phyloP scores from a whole-genome alignment of 2,797 vertebrate species.

The Hydrophis major region DNA sequence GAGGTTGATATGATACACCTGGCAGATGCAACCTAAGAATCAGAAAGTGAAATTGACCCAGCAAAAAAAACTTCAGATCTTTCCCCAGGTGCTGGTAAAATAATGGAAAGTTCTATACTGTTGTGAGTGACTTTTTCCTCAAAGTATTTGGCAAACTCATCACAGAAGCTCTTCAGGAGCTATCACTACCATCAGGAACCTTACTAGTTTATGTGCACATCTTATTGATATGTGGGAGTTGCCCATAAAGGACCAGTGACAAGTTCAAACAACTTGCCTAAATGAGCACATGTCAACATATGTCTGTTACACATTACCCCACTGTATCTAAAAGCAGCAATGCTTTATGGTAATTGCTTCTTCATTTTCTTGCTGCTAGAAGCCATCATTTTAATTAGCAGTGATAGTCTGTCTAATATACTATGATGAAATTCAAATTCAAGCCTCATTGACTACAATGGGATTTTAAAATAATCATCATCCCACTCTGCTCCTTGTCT shows the following conservation, averaged over 20 bases:
- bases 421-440: background rate
- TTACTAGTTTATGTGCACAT: background rate
- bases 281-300: rapidly evolving
- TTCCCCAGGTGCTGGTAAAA: background rate
- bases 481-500: background rate
- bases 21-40: background rate
- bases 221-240: background rate
- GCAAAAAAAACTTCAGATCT: background rate
- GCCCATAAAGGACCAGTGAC: background rate
- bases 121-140: background rate
- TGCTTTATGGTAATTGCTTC: background rate
- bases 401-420: background rate
- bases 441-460: background rate
- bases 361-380: background rate
- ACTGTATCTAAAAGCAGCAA: background rate
- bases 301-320: background rate
- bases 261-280: rapidly evolving
- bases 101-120: background rate
- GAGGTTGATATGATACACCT: background rate
- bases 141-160: background rate
- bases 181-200: background rate
- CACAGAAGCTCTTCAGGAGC: background rate
- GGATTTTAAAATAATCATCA: background rate
- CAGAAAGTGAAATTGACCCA: background rate
- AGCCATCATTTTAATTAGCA: constrained; percentile 4